A percentile compares a stretch with the other conserved stretches of the same genome.
These are phyloP conservation scores for Pipistrellus nathusii DNA, from an alignment of 2,797 vertebrate species.

Conservation along the genomic window DNA sequence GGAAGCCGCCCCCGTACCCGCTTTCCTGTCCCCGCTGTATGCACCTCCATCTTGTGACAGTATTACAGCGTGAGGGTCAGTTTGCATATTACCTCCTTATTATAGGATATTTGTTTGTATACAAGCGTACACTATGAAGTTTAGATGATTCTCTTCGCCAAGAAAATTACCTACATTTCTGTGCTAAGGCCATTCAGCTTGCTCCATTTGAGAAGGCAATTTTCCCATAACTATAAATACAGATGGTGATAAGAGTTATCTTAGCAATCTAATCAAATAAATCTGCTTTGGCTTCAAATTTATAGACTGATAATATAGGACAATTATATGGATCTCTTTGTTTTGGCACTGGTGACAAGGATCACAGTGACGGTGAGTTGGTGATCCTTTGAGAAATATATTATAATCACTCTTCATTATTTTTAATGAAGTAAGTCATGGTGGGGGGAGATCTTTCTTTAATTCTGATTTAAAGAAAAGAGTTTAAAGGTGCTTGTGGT, in stretches of 20 bases:
- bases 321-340: not conserved
- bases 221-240: slow-evolving; percentile 38
- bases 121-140: not conserved
- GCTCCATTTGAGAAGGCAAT: slow-evolving; percentile 52
- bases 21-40: no score
- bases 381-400: not conserved
- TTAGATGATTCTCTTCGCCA: not conserved
- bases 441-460: not conserved
- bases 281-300: slow-evolving; percentile 31
- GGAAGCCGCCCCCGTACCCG: no score
- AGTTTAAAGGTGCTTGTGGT: not conserved
- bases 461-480: not conserved
- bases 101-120: not conserved
- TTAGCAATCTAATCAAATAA: slow-evolving; percentile 48
- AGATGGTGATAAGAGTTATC: not conserved
- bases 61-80: no score
- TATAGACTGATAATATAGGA: not conserved
- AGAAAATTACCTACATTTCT: slow-evolving; percentile 56
- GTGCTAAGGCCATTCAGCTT: not conserved
- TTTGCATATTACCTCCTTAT: no score
- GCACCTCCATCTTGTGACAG: no score
- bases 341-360: not conserved
- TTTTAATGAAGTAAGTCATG: slow-evolving; percentile 9
- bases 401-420: not conserved
- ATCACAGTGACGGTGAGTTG: not conserved